Evolutionary conservation across 1,140 invertebrate genomes (phyloP).

Genomic region (Globodera ellingtonae): DNA sequence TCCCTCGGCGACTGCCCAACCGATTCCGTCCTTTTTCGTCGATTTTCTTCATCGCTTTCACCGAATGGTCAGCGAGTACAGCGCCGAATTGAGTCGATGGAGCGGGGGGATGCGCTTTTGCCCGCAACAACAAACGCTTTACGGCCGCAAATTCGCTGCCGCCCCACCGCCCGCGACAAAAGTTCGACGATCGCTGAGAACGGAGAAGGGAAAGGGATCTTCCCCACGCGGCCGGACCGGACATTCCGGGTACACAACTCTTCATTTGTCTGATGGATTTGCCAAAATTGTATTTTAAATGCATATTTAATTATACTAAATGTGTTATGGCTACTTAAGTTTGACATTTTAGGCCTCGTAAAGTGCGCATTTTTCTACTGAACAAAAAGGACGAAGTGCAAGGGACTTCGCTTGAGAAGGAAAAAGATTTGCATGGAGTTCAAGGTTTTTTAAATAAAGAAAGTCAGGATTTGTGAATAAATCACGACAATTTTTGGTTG

Average conservation of each 20-base stretch:
- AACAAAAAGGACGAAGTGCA: not conserved
- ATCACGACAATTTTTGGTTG: too few species aligned
- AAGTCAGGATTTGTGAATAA: too few species aligned
- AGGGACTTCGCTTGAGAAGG: not conserved
- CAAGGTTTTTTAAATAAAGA: not conserved
- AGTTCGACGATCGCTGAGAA: not conserved
- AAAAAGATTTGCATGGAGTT: not conserved
- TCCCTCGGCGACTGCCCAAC: not conserved
- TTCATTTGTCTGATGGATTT: too few species aligned
- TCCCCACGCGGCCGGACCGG: too few species aligned
- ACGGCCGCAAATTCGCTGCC: not conserved
- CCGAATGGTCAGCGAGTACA: not conserved
- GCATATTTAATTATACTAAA: too few species aligned
- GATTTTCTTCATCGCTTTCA: not conserved
- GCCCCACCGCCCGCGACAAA: not conserved
- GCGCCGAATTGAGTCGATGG: not conserved
- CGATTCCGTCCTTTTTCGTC: not conserved
- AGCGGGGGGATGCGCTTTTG: not conserved
- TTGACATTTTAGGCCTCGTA: not conserved
- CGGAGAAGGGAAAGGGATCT: too few species aligned
- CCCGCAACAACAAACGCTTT: not conserved
- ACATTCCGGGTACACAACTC: too few species aligned
- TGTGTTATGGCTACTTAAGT: too few species aligned
- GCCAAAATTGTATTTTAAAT: too few species aligned
- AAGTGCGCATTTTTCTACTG: not conserved